Evolutionary conservation across 2,113 vertebrate genomes (phyloP).

Genomic region (Callithrix jacchus): DNA sequence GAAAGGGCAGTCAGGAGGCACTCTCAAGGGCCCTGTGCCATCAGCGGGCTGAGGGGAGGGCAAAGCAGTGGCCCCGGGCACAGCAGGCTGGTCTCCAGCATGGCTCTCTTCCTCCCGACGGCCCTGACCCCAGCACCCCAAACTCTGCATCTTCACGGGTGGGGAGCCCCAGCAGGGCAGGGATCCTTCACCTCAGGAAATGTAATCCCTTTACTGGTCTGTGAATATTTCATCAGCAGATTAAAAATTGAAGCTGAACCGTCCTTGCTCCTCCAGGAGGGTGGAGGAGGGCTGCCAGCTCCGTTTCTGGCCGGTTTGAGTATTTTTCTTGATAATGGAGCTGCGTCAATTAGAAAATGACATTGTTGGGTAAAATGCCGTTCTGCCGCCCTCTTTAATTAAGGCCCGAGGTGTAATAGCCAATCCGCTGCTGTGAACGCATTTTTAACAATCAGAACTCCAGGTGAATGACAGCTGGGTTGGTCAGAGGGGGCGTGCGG

Average conservation of each 20-base stretch:
- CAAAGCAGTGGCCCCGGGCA: rapidly evolving
- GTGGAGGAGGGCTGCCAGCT: slow-evolving; percentile 30
- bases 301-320: slow-evolving; percentile 76
- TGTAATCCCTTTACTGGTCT: slow-evolving; percentile 66
- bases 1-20: neutral
- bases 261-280: slow-evolving; percentile 50
- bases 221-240: slow-evolving; percentile 86
- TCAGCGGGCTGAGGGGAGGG: neutral
- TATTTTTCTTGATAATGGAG: slow-evolving; percentile 81
- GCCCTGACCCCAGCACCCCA: rapidly evolving
- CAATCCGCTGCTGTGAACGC: slow-evolving; percentile 81
- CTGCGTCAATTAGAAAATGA: slow-evolving; percentile 82
- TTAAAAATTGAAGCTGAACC: slow-evolving; percentile 85
- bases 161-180: neutral
- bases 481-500: neutral
- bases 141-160: rapidly evolving
- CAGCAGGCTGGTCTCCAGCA: rapidly evolving
- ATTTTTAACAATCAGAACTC: slow-evolving; percentile 78
- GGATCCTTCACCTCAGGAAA: slow-evolving; percentile 80
- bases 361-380: slow-evolving; percentile 80
- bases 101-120: neutral
- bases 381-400: slow-evolving; percentile 82
- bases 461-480: slow-evolving; percentile 61
- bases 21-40: neutral
- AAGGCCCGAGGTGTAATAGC: slow-evolving; percentile 78